Base-by-base conservation (phyloP, 1,140 invertebrate genomes). In the Pachypeltis micranthus region DNA sequence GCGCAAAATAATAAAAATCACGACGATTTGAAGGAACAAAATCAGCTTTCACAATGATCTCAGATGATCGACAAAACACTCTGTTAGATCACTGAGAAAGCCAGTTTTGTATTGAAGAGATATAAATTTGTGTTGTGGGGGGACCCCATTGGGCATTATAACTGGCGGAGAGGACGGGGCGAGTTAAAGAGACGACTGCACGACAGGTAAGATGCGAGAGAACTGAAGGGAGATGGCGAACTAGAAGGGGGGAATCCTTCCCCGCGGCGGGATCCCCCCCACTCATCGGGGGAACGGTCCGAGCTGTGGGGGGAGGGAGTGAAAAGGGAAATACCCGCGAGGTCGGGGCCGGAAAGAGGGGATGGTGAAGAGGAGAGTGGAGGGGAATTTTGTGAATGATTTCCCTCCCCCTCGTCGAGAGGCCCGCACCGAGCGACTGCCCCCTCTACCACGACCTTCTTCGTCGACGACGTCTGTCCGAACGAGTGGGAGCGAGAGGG, bases 41-140 rank as follows among this genome's bases (percentile, higher is more conserved):
- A 65, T 65, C 64, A 65, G 61, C 64, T 65, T 65, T 65, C 64
- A 60, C 64, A 65, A 62, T 63, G 60, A 63, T 65, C 64, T 65
- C 60, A 65, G 61, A 63, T 19, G 44, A 21, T 60, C 1, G 31
- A 39, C 7, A 63, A 24, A 21, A 59, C 60, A 63, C 47, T 65
- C 64, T 62, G 64, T 54, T 56, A 65, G 64, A 65, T 59, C 64
- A 62, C 64, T 65, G 64, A 58, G 61, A 65, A 65, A 65, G 59
- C 64, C 61, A 62, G 44, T 62, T 63, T 62, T 59, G 61, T 62
- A 54, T 61, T 54, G 23, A 16, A 26, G 23, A 16, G 44, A 1
- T 24, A 16, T 4, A 1, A 55, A 26, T 1, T 25, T 28, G 39
- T 26, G 24, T 28, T 12, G 44, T 26, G 47, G 26, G 61, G 51